Conservation (phyloP, 1,140 invertebrate genomes). For the Maniola jurtina region DNA sequence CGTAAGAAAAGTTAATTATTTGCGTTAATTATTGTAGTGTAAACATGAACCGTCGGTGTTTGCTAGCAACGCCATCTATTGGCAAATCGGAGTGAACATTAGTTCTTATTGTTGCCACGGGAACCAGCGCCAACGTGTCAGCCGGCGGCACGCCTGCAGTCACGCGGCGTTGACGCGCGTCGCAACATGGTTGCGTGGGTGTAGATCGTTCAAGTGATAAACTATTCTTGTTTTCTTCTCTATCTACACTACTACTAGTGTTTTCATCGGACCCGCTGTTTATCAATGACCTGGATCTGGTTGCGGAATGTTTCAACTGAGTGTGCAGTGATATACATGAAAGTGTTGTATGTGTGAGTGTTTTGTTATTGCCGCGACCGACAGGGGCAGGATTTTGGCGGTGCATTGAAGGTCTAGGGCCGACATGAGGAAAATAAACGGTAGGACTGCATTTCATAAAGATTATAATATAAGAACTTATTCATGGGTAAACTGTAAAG, state of each 20-base stretch:
- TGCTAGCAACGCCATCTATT: constrained; percentile 58
- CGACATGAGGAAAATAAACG: constrained; percentile 76
- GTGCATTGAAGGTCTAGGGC: constrained; percentile 63
- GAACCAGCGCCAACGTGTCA: constrained; percentile 66
- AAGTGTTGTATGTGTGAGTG: constrained; percentile 63
- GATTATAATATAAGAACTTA: not conserved
- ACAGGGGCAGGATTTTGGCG: constrained; percentile 69
- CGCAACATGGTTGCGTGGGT: constrained; percentile 69
- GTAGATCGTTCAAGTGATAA: constrained; percentile 67
- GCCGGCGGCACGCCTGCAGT: constrained; percentile 69
- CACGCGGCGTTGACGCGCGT: constrained; percentile 75
- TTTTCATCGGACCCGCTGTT: constrained; percentile 29
- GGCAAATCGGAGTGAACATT: constrained; percentile 20
- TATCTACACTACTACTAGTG: constrained; percentile 49
- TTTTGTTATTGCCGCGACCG: constrained; percentile 67
- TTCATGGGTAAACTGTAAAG: no score
- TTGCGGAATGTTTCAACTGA: constrained; percentile 36
- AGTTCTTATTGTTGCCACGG: constrained; percentile 41
- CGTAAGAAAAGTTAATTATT: not conserved
- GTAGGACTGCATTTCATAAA: constrained; percentile 42
- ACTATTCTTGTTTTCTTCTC: constrained; percentile 63
- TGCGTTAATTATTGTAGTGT: constrained; percentile 20
- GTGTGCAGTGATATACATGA: constrained; percentile 56
- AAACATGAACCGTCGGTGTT: constrained; percentile 23
- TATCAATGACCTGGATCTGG: constrained; percentile 24